Conservation (phyloP, 2,797 vertebrate species). For the Acropternis orthonyx region DNA sequence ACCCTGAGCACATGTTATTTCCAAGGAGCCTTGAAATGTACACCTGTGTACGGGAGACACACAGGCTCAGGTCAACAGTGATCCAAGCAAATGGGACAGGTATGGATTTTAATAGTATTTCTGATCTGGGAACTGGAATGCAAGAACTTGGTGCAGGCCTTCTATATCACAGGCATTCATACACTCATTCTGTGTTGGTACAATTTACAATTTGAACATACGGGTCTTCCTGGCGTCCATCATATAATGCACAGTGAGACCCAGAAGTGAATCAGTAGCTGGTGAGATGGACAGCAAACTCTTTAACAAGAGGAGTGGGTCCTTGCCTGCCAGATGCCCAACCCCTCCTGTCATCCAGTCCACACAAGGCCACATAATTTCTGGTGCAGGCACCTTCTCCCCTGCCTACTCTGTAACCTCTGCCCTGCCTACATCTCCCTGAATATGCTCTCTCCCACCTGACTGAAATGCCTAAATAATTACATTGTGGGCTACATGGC, state of each 20-base stretch:
- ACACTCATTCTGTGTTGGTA: neutral
- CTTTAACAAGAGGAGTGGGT: neutral
- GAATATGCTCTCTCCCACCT: neutral
- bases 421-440: neutral
- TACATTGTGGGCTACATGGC: neutral
- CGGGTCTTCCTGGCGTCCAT: neutral
- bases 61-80: neutral
- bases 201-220: neutral
- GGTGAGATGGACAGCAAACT: neutral
- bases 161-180: neutral
- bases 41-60: neutral
- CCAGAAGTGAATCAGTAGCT: neutral
- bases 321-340: neutral
- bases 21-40: neutral
- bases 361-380: fast-evolving
- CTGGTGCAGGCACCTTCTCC: neutral
- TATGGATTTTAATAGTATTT: neutral
- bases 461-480: neutral
- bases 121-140: neutral
- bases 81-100: neutral
- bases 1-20: neutral
- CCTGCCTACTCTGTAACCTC: neutral
- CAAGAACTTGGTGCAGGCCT: neutral
- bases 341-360: neutral
- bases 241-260: neutral